These are phyloP conservation scores for Heterocephalus glaber DNA, from an alignment of 2,113 vertebrate species.

Conservation along the genomic window DNA sequence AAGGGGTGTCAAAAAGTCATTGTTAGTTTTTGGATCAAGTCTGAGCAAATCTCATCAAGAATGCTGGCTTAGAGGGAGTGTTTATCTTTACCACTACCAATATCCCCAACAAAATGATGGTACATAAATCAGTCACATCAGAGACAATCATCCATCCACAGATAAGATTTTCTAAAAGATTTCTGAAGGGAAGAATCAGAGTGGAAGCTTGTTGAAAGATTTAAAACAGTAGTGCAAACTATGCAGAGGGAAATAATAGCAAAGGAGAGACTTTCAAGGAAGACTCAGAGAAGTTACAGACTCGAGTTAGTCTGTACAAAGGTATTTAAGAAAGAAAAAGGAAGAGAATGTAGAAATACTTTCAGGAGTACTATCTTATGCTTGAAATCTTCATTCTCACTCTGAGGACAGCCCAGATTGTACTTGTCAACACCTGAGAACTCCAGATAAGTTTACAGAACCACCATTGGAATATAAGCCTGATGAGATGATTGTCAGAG, in stretches of 20 bases:
- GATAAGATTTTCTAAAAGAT: not conserved
- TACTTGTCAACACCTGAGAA: not conserved
- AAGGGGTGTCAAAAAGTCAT: conserved; percentile 50
- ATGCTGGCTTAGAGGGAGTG: not conserved
- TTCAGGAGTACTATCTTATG: not conserved
- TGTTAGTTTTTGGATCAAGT: not conserved
- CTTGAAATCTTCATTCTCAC: not conserved
- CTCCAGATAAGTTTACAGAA: not conserved
- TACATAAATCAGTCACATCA: conserved; percentile 8
- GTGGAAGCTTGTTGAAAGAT: not conserved
- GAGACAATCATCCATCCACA: not conserved
- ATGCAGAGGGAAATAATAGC: not conserved
- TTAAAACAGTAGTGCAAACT: not conserved
- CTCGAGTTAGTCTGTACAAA: not conserved
- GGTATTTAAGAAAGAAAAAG: not conserved
- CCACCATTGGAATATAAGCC: not conserved
- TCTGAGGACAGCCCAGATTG: not conserved
- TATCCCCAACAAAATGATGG: not conserved
- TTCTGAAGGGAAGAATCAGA: not conserved
- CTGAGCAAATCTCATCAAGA: conserved; percentile 16
- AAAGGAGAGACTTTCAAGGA: not conserved
- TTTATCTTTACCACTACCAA: not conserved
- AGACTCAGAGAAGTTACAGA: not conserved
- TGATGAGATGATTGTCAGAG: not conserved
- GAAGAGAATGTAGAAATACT: not conserved